A percentile compares a stretch with the other conserved stretches of the same genome.
phyloP scores from a whole-genome alignment of 2,888 invertebrate species.

The Apantesis nais region DNA sequence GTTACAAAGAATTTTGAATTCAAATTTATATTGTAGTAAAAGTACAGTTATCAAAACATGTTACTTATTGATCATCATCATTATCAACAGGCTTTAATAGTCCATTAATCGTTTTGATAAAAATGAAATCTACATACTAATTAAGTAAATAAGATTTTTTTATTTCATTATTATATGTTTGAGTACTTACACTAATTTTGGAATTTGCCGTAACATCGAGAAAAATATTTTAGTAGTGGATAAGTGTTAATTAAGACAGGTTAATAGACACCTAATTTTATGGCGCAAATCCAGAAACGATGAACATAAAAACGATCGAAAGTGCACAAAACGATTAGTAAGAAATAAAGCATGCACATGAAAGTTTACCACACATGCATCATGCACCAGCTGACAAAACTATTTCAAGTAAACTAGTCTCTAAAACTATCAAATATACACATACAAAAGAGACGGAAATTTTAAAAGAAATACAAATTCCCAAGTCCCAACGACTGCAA shows the following conservation, averaged over 20 bases:
- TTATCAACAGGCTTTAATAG: no score
- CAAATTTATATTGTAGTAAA: constrained; percentile 24
- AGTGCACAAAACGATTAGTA: neutral
- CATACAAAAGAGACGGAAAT: constrained; percentile 8
- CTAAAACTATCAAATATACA: neutral
- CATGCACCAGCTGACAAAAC: constrained; percentile 1
- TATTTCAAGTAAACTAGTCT: neutral
- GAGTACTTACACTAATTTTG: neutral
- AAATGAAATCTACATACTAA: neutral
- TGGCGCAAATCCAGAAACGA: no score
- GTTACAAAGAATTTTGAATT: constrained; percentile 44
- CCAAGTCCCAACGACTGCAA: neutral
- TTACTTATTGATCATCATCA: no score
- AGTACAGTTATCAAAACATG: no score
- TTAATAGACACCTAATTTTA: no score
- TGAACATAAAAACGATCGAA: neutral
- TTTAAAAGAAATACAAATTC: constrained; percentile 10
- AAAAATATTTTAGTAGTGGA: no score
- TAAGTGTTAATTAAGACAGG: no score
- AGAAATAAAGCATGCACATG: neutral
- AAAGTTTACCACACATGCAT: neutral
- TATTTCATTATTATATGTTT: no score
- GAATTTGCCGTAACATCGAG: neutral
- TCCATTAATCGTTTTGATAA: neutral
- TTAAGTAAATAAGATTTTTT: no score